Base-by-base conservation (phyloP, 2,888 invertebrate genomes). In the Arrhopalites spinosus region DNA sequence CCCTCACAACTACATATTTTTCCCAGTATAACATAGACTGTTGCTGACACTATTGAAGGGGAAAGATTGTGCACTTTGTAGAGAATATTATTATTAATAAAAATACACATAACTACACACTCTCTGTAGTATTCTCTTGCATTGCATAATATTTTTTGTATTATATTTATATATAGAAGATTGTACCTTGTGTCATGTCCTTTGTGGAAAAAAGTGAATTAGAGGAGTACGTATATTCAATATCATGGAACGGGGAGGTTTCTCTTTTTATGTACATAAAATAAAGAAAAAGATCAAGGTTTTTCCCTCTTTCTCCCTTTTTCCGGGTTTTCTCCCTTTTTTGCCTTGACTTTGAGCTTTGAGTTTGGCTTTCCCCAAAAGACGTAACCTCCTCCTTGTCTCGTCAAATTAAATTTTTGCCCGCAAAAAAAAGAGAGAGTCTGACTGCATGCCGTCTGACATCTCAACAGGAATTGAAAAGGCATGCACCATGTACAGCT, bases 321-420 rank as follows among this genome's bases (percentile, higher is more conserved):
- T 53, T 17, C 23, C 7, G n/a, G 23, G 3, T 53, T 20, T 23
- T 20, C 17, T 53, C 7, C 15, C n/a, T 23, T 3, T 3, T 15
- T 53, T 23, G 8, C 8, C 29, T n/a, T 13, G 17, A 11, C 63
- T 63, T 25, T 30, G 29, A 17, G 27, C 25, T 17, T n/a, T 17
- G n/a, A n/a, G 29, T 63, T 63, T 29, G 8, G 29, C 27, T 29
- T 63, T 29, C 27, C 36, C 36, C 36, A n/a, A n/a, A 66, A 66
- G 45, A 66, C n/a, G 17, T 8, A 36, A 66, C 36, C 29, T 30
- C 43, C 67, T 68, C 45, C 71, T 59, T 71, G 59, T 59, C 71
- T 59, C 71, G 71, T 71, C 71, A 71, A 71, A 71, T 71, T 71
- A 71, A 71, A 71, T 71, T 71, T 71, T 71, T 71, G 59, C 71